Conservation (phyloP, 2,888 invertebrate species). For the Zele albiditarsus region DNA sequence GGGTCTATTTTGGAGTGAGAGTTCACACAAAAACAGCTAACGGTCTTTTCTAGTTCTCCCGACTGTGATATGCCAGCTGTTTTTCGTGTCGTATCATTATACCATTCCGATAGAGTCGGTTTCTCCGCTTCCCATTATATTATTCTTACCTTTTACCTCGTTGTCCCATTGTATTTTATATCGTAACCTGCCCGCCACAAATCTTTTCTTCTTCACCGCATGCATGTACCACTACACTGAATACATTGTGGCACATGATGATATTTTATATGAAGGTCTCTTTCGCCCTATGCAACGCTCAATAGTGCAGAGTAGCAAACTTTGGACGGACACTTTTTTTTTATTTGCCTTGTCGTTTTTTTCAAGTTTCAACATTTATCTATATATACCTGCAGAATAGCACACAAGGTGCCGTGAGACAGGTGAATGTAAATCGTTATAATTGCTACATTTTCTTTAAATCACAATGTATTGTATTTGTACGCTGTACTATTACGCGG, state of each 20-base stretch:
- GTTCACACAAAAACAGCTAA: conserved; percentile 47
- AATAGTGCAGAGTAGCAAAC: no score
- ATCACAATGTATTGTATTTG: conserved; percentile 1
- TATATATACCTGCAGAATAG: no score
- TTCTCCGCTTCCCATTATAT: conserved; percentile 1
- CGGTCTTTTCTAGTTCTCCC: conserved; percentile 51
- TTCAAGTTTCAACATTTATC: no score
- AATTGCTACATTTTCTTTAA: conserved; percentile 28
- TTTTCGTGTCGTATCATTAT: conserved; percentile 29
- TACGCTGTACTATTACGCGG: no score
- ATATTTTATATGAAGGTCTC: no score
- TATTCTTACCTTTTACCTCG: neutral
- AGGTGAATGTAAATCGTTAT: conserved; percentile 35
- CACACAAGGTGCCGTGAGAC: conserved; percentile 30
- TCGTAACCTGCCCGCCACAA: neutral
- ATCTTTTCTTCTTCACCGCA: conserved; percentile 46
- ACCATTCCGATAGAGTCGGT: neutral
- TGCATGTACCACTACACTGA: conserved; percentile 34
- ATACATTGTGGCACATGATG: no score
- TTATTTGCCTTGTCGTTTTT: no score
- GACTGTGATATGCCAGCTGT: conserved; percentile 60
- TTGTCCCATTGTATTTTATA: neutral
- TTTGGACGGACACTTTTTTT: no score
- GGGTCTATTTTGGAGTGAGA: conserved; percentile 48
- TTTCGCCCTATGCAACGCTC: no score